Conservation (phyloP, 2,113 vertebrate species). For the Craseonycteris thonglongyai region DNA sequence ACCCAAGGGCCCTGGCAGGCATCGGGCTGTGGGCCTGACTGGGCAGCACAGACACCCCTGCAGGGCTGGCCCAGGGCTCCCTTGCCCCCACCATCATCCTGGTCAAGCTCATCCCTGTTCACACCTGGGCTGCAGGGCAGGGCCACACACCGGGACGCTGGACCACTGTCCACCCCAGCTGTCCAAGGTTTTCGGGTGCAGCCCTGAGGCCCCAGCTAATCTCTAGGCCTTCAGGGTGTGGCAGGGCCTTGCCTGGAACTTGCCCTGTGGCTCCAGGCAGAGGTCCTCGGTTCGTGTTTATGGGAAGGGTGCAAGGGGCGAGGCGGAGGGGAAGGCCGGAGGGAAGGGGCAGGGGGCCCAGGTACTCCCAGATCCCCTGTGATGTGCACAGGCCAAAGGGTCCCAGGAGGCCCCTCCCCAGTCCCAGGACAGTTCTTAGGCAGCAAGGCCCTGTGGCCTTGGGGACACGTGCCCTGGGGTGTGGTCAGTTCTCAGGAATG, state of each 20-base stretch:
- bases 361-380: neutral
- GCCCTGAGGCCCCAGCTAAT: neutral
- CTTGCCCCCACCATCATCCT: neutral
- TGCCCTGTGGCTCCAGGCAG: neutral
- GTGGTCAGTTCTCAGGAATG: neutral
- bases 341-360: neutral
- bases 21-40: neutral
- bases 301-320: neutral
- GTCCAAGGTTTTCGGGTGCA: neutral
- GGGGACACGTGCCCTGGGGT: neutral
- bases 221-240: neutral
- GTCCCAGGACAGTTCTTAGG: neutral
- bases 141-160: no score
- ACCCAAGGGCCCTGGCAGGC: neutral
- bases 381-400: no score
- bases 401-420: neutral
- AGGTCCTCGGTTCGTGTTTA: no score
- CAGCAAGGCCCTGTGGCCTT: neutral
- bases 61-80: neutral
- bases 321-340: neutral
- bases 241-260: neutral
- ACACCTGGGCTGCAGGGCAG: neutral
- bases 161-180: neutral
- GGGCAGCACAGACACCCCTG: accelerated
- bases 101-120: neutral